Conservation (phyloP, 2,888 invertebrate species). For the Chrysina gloriosa region DNA sequence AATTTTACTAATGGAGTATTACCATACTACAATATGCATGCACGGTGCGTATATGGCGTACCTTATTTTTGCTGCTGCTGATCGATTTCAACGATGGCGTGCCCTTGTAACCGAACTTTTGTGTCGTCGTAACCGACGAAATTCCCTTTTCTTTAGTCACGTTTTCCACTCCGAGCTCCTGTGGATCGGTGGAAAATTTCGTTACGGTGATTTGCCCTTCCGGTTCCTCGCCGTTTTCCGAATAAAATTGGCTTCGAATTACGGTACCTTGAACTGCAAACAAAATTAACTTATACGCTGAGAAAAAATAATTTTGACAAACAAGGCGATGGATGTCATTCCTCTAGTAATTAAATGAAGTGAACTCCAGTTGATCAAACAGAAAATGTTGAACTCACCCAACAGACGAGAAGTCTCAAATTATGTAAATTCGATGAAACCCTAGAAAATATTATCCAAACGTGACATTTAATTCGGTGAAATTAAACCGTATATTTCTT, state of each 20-base stretch:
- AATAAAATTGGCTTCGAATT: constrained; percentile 75
- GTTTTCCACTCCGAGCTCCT: constrained; percentile 63
- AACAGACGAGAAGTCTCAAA: too few relatives aligned
- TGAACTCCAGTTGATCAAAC: too few relatives aligned
- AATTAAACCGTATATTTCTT: too few relatives aligned
- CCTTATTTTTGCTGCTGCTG: too few relatives aligned
- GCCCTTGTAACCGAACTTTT: constrained; percentile 62
- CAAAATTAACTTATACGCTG: background rate
- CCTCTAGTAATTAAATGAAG: background rate
- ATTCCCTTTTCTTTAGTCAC: constrained; percentile 51
- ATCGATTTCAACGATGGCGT: constrained; percentile 58
- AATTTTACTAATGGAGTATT: too few relatives aligned
- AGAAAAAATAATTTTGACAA: too few relatives aligned
- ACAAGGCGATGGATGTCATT: background rate
- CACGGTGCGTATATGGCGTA: background rate
- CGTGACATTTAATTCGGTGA: too few relatives aligned
- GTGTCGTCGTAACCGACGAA: constrained; percentile 63
- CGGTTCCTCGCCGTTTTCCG: constrained; percentile 77
- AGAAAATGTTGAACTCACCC: too few relatives aligned
- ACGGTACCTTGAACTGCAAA: constrained; percentile 78
- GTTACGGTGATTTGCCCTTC: constrained; percentile 77
- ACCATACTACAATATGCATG: too few relatives aligned
- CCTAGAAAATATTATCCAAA: too few relatives aligned
- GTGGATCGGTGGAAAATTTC: constrained; percentile 76
- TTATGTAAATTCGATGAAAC: too few relatives aligned